Conservation (phyloP, 2,888 invertebrate species). For the Heterodera filipjevi region DNA sequence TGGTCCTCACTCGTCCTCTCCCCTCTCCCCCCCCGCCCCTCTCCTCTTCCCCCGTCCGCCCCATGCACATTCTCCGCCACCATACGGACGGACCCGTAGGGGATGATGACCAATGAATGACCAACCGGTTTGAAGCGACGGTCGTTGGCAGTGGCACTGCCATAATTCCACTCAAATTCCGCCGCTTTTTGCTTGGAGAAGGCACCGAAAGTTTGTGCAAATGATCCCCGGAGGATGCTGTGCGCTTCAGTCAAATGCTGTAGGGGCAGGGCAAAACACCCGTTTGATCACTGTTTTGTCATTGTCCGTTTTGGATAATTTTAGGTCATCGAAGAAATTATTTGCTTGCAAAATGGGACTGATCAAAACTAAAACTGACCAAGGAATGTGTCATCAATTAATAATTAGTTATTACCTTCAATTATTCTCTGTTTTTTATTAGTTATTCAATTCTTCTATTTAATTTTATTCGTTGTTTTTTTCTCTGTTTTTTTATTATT, state of each 20-base stretch:
- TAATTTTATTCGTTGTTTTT: too few relatives aligned
- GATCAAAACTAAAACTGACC: too few relatives aligned
- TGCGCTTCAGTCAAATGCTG: not conserved
- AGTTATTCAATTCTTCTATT: too few relatives aligned
- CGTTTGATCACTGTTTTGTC: not conserved
- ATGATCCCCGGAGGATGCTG: not conserved
- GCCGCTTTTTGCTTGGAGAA: not conserved
- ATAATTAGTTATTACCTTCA: too few relatives aligned
- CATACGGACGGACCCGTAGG: not conserved
- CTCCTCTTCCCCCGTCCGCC: not conserved
- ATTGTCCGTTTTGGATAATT: not conserved
- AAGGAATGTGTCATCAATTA: too few relatives aligned
- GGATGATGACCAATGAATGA: not conserved
- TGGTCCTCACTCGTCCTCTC: not conserved
- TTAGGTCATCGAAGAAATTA: too few relatives aligned
- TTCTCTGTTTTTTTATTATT: too few relatives aligned
- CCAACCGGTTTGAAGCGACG: constrained; percentile 4
- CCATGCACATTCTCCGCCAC: not conserved
- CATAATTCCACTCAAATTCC: not conserved
- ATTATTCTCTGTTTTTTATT: too few relatives aligned
- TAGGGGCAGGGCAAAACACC: not conserved
- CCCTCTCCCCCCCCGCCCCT: not conserved
- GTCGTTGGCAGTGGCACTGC: not conserved
- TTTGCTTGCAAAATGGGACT: too few relatives aligned
- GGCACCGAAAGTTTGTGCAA: constrained; percentile 7